Base-by-base conservation (phyloP, 2,888 invertebrate genomes). In the Allophyes oxyacanthae region DNA sequence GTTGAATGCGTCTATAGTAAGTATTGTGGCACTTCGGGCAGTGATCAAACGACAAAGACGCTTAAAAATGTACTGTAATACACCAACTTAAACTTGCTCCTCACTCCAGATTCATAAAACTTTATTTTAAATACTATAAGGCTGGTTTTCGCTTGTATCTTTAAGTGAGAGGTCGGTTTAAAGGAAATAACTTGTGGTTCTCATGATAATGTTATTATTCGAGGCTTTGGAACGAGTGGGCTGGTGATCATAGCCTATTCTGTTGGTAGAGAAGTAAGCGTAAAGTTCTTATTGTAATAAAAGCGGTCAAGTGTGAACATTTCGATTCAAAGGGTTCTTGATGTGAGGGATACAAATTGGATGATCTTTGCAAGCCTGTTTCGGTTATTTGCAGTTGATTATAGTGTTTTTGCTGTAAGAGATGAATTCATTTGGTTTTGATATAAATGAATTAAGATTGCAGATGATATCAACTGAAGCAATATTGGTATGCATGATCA, bases 201-300 rank as follows among this genome's bases (percentile, higher is more conserved):
- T 81, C 83, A 85, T 91, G 90, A 91, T 90, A 91, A 91, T 90
- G 91, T 90, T 92, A 91, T 89, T 88, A 89, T 92, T 91, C 83
- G 88, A 85, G 81, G 84, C 85, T 85, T 79, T 72, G 69, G 79
- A 66, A 77, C 81, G 90, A 90, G 90, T 92, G 90, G 91, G 91
- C 83, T 83, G 86, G 83, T 84, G 90, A 90, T 92, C 91, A 90
- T 86, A 83, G 85, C 77, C 88, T 83, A 89, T 90, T 90, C 86
- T 87, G 82, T 86, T 75, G 67, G 82, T 82, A 77, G 84, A 88
- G 86, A 83, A 91, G 88, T 81, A 83, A 81, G 83, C 85, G 85
- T 88, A 84, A 83, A 88, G 81, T 79, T 79, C 83, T 82, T 82
- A 78, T 84, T 78, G 77, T 77, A 77, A 79, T 75, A 75, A 75